Evolutionary conservation across 2,888 invertebrate genomes (phyloP).

Genomic region (Lobophora halterata): DNA sequence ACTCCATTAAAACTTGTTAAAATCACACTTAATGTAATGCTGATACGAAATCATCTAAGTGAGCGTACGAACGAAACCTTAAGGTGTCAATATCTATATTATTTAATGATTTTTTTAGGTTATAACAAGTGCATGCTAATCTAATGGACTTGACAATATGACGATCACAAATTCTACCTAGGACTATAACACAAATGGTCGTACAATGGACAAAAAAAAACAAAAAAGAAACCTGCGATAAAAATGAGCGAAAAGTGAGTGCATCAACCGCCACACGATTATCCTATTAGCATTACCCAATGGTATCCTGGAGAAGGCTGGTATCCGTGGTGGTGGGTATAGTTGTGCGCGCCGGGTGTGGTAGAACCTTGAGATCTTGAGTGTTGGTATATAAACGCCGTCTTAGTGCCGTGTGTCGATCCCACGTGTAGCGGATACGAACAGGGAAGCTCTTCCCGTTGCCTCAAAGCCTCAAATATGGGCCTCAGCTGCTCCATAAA

Average conservation of each 20-base stretch:
- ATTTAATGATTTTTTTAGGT: constrained; percentile 3
- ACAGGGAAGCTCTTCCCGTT: constrained; percentile 94
- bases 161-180: constrained; percentile 40
- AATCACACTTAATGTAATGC: too few species aligned
- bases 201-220: constrained; percentile 51
- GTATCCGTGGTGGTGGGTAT: constrained; percentile 84
- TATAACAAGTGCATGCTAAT: constrained; percentile 53
- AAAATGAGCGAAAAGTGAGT: constrained; percentile 46
- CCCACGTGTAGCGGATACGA: constrained; percentile 95
- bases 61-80: too few species aligned
- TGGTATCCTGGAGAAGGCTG: constrained; percentile 87
- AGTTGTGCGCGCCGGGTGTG: constrained; percentile 83
- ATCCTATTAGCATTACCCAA: constrained; percentile 84
- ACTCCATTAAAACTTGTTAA: too few species aligned
- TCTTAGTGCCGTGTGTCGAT: constrained; percentile 82
- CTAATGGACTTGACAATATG: constrained; percentile 49
- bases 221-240: constrained; percentile 47
- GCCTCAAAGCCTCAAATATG: constrained; percentile 95
- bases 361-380: constrained; percentile 83
- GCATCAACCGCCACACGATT: constrained; percentile 56
- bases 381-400: constrained; percentile 82
- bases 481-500: constrained; percentile 97
- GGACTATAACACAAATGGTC: constrained; percentile 49
- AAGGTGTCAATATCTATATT: too few species aligned
- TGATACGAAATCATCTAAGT: too few species aligned